phyloP scores from a whole-genome alignment of 2,888 invertebrate species.

The Ctenicera cuprea region DNA sequence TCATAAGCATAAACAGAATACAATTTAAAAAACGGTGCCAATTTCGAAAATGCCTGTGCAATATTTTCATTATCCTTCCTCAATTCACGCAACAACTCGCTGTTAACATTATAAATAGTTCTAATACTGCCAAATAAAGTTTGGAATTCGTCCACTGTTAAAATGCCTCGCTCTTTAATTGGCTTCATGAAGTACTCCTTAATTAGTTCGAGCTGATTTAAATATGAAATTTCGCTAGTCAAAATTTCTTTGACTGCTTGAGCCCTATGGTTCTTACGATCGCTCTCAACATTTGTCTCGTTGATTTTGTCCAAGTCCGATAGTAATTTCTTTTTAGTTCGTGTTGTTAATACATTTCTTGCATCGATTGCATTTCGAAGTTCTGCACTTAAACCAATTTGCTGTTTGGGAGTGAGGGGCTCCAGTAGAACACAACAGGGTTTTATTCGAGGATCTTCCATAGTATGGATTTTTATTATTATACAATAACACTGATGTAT shows the following conservation, averaged over 20 bases:
- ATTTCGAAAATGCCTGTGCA: slow-evolving; percentile 79
- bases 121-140: slow-evolving; percentile 79
- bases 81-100: slow-evolving; percentile 77
- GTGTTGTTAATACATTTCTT: slow-evolving; percentile 78
- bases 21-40: slow-evolving; percentile 86
- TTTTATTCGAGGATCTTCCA: slow-evolving; percentile 32
- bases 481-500: no score
- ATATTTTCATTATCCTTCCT: slow-evolving; percentile 76
- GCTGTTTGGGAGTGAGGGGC: slow-evolving; percentile 77
- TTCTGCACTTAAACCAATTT: slow-evolving; percentile 76
- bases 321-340: slow-evolving; percentile 78
- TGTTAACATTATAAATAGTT: slow-evolving; percentile 79
- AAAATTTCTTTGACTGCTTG: slow-evolving; percentile 82
- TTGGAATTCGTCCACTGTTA: slow-evolving; percentile 73
- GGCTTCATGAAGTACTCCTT: slow-evolving; percentile 80
- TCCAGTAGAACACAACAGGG: slow-evolving; percentile 57
- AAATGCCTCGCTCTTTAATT: slow-evolving; percentile 73
- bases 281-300: slow-evolving; percentile 61
- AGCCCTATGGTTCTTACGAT: slow-evolving; percentile 67
- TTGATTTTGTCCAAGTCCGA: slow-evolving; percentile 74
- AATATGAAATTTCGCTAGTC: slow-evolving; percentile 81
- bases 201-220: slow-evolving; percentile 80
- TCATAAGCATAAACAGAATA: slow-evolving; percentile 87
- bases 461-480: no score
- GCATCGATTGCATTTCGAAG: slow-evolving; percentile 77